Percentiles rank a stretch among this genome's conserved stretches.
phyloP scores from a whole-genome alignment of 2,113 vertebrate genomes.

The Myrmecobius fasciatus region DNA sequence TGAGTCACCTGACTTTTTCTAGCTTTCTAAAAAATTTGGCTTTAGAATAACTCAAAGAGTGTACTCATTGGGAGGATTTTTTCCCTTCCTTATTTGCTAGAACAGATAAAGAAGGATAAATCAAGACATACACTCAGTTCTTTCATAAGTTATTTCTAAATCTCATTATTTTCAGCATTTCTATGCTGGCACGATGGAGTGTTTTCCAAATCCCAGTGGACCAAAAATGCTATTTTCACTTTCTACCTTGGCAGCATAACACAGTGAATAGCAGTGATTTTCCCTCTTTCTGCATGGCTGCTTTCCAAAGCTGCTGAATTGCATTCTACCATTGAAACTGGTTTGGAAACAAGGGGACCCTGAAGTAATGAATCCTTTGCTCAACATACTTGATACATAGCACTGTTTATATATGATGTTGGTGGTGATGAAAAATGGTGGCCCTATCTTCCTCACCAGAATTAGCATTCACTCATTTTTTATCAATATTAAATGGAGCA shows the following conservation, averaged over 20 bases:
- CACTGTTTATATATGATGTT: neutral
- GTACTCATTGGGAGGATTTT: neutral
- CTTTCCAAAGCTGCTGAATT: neutral
- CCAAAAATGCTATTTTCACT: neutral
- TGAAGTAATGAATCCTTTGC: neutral
- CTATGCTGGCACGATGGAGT: slow-evolving; percentile 14
- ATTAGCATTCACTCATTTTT: neutral
- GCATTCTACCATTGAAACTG: neutral
- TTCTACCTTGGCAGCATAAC: neutral
- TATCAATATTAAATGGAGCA: neutral
- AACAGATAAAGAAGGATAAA: slow-evolving; percentile 2
- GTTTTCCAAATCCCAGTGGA: slow-evolving; percentile 20
- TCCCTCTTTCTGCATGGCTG: neutral
- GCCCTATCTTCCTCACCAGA: neutral
- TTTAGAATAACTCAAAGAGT: neutral
- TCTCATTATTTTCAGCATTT: slow-evolving; percentile 24
- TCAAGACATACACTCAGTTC: neutral
- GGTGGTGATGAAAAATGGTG: neutral
- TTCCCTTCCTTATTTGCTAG: neutral
- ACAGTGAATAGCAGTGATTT: neutral
- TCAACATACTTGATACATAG: neutral
- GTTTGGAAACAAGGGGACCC: neutral
- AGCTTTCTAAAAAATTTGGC: slow-evolving; percentile 14
- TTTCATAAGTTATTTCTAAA: slow-evolving; percentile 18
- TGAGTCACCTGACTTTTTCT: neutral